Conservation (phyloP, 2,888 invertebrate genomes). For the Chrysolina haemoptera region DNA sequence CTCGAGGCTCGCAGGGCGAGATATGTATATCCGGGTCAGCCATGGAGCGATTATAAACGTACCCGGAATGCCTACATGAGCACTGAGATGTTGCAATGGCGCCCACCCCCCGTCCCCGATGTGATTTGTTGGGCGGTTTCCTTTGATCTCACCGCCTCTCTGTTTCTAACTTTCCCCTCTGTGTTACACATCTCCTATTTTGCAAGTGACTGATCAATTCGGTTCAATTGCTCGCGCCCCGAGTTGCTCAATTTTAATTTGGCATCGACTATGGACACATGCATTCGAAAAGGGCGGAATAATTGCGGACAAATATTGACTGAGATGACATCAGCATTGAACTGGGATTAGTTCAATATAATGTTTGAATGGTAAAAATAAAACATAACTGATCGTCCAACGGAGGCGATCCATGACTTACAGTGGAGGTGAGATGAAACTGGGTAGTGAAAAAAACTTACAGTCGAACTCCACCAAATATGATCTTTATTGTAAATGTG, state of each 20-base stretch:
- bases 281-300: conserved; percentile 35
- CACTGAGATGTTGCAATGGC: conserved; percentile 69
- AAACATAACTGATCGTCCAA: no score
- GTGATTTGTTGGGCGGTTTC: conserved; percentile 72
- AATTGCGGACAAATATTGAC: conserved; percentile 39
- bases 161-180: conserved; percentile 43
- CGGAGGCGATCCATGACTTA: no score
- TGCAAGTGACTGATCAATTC: conserved; percentile 71
- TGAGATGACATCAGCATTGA: neutral
- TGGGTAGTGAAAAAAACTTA: no score
- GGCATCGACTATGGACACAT: conserved; percentile 30
- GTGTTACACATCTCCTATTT: conserved; percentile 64
- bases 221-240: conserved; percentile 55
- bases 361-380: no score
- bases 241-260: conserved; percentile 61
- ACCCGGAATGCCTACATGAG: conserved; percentile 68
- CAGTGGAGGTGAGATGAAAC: no score
- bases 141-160: conserved; percentile 76
- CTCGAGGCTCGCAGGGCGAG: conserved; percentile 31
- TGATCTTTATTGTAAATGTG: no score
- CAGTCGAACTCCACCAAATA: no score
- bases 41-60: conserved; percentile 54
- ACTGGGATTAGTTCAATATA: no score
- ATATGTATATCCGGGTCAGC: conserved; percentile 40
- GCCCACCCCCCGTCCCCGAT: conserved; percentile 66